phyloP scores from a whole-genome alignment of 2,888 invertebrate genomes.

The Trissolcus japonicus region DNA sequence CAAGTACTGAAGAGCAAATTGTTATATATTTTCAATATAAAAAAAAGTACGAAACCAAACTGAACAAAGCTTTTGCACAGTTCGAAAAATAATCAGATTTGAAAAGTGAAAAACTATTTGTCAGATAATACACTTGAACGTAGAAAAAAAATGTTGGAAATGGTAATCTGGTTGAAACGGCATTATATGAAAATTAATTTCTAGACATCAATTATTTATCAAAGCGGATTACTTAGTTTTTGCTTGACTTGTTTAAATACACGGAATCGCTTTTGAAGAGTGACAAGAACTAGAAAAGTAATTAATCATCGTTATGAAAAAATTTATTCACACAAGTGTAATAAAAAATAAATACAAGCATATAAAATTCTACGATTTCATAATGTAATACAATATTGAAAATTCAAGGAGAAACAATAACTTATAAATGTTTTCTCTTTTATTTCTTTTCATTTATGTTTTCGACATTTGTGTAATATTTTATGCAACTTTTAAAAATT shows the following conservation, averaged over 20 bases:
- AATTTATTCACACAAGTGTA: slow-evolving; percentile 55
- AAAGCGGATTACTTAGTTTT: slow-evolving; percentile 14
- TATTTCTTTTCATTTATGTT: slow-evolving; percentile 8
- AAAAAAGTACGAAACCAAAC: neutral
- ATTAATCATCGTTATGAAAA: slow-evolving; percentile 47
- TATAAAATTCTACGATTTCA: slow-evolving; percentile 52
- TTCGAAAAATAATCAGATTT: neutral
- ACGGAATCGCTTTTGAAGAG: slow-evolving; percentile 18
- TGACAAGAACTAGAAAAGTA: slow-evolving; percentile 26
- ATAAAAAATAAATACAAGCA: slow-evolving; percentile 56
- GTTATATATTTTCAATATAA: no score
- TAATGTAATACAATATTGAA: slow-evolving; percentile 51
- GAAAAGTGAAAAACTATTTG: neutral
- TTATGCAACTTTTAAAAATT: slow-evolving; percentile 54
- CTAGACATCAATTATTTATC: slow-evolving; percentile 13
- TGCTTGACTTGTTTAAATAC: slow-evolving; percentile 3
- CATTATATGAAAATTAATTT: slow-evolving; percentile 8
- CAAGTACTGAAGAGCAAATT: no score
- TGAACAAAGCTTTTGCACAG: neutral
- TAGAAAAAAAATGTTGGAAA: slow-evolving; percentile 9
- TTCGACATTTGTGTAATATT: slow-evolving; percentile 50
- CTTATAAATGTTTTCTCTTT: slow-evolving; percentile 31
- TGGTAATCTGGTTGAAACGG: slow-evolving; percentile 13
- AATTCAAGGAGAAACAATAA: slow-evolving; percentile 48
- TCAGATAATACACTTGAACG: neutral